These are phyloP conservation scores for Dreissena polymorpha DNA, from an alignment of 1,140 invertebrate species.

Conservation along the genomic window DNA sequence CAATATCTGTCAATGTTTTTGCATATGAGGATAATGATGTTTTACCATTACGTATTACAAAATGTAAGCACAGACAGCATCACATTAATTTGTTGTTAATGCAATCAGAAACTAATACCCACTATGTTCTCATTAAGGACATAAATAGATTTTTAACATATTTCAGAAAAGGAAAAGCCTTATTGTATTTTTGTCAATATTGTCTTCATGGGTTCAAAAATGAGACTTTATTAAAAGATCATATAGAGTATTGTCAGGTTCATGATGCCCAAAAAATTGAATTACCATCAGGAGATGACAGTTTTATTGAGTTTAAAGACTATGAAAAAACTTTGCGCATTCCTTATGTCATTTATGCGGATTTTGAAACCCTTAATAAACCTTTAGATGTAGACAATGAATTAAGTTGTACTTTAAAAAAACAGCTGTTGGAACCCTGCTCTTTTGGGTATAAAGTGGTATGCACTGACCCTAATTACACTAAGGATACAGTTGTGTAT, in stretches of 20 bases:
- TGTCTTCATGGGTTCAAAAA: conserved; percentile 29
- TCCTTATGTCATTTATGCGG: no score
- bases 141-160: no score
- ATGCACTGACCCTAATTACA: no score
- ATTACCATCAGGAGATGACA: conserved; percentile 12
- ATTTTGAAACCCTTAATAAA: conserved; percentile 2
- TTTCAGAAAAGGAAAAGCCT: neutral
- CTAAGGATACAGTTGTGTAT: no score
- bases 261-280: neutral
- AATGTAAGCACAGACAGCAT: no score
- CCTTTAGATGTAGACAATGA: conserved; percentile 17
- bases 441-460: no score
- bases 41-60: no score
- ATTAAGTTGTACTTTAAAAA: no score
- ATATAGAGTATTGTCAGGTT: conserved; percentile 17
- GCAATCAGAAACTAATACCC: no score
- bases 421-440: no score
- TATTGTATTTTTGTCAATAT: conserved; percentile 1
- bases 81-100: conserved; percentile 23
- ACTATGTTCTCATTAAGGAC: no score
- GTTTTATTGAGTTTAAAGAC: neutral
- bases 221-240: conserved; percentile 13
- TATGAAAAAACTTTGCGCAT: no score
- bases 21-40: conserved; percentile 31
- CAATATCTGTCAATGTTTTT: conserved; percentile 43